A percentile compares a stretch with the other conserved stretches of the same genome.
Evolutionary conservation across 1,140 invertebrate species (phyloP).

Genomic region (Schlechtendalia chinensis): DNA sequence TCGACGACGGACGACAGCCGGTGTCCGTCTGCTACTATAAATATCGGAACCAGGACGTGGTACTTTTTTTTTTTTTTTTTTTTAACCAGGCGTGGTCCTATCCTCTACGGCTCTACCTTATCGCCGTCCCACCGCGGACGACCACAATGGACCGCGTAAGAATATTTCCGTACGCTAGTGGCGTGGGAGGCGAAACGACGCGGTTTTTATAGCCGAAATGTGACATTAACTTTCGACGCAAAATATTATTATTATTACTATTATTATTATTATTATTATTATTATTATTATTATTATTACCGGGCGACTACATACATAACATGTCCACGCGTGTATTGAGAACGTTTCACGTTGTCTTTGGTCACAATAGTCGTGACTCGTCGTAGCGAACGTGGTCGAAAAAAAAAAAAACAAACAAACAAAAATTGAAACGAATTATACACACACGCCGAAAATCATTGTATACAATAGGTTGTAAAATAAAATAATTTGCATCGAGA

Average conservation of each 20-base stretch:
- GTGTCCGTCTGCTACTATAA: conserved; percentile 7
- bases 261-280: background rate
- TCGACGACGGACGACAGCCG: too few species aligned
- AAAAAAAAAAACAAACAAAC: background rate
- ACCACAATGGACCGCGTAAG: conserved; percentile 13
- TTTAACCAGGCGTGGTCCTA: conserved; percentile 13
- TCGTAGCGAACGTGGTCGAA: conserved; percentile 5
- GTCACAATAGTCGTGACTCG: too few species aligned
- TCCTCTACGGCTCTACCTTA: background rate
- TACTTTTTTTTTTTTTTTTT: too few species aligned
- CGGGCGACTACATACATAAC: background rate
- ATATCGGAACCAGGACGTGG: conserved; percentile 10
- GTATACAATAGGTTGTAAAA: conserved; percentile 19
- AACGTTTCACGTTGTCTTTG: too few species aligned
- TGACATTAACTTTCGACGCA: background rate
- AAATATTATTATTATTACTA: background rate
- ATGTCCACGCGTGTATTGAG: too few species aligned
- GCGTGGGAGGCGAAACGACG: conserved; percentile 16
- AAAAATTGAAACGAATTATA: background rate
- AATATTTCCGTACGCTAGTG: background rate
- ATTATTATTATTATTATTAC: conserved; percentile 3
- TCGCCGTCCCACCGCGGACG: background rate
- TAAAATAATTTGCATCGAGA: conserved; percentile 10
- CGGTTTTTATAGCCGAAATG: background rate
- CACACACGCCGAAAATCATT: background rate